Percentiles rank a stretch among this genome's conserved stretches.
Conservation (phyloP, 2,888 invertebrate species). For the Patella ulyssiponensis region DNA sequence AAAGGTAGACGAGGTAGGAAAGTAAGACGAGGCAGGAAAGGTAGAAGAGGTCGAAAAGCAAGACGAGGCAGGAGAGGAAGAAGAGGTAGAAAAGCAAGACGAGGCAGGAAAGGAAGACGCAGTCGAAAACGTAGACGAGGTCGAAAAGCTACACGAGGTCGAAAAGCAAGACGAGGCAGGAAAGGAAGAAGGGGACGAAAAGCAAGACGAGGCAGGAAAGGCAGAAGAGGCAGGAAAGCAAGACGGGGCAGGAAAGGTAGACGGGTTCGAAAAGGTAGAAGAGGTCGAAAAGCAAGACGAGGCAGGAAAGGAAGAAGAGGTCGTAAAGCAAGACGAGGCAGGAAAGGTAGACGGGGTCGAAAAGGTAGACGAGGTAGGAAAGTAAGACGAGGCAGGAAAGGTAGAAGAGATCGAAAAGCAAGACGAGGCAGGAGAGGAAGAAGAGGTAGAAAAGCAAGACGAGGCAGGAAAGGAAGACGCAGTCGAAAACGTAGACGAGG, state of each 20-base stretch:
- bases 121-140: too few relatives aligned
- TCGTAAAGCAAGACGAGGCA: not conserved
- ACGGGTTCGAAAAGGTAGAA: not conserved
- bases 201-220: not conserved
- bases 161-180: too few relatives aligned
- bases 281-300: not conserved
- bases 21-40: not conserved
- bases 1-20: not conserved
- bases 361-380: not conserved
- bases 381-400: not conserved
- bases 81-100: not conserved
- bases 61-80: not conserved
- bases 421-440: not conserved
- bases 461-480: not conserved
- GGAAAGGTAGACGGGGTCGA: not conserved
- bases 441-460: not conserved
- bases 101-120: not conserved
- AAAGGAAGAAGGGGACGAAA: too few relatives aligned
- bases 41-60: not conserved
- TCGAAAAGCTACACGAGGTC: too few relatives aligned
- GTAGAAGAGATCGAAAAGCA: not conserved
- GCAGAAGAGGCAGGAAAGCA: too few relatives aligned
- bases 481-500: not conserved
- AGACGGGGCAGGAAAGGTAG: too few relatives aligned
- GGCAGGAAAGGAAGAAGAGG: not conserved